A percentile compares a stretch with the other conserved stretches of the same genome.
Conservation (phyloP, 2,113 vertebrate species). For the Phaethon lepturus region DNA sequence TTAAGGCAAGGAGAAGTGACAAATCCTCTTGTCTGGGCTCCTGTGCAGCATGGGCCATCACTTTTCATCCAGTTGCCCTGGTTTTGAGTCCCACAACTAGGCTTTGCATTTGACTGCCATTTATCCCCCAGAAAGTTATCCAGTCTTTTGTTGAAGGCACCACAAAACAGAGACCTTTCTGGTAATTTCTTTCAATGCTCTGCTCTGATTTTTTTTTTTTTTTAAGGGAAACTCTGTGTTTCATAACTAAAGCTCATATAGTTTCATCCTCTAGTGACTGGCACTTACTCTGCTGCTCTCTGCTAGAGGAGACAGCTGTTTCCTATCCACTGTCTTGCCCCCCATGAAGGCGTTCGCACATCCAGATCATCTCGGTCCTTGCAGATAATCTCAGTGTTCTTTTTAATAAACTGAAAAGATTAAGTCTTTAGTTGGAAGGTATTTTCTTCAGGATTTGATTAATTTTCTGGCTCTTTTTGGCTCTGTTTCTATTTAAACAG, state of each 20-base stretch:
- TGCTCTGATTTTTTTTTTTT: background rate
- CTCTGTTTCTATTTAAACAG: background rate
- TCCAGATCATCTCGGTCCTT: background rate
- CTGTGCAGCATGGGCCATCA: background rate
- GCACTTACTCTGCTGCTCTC: background rate
- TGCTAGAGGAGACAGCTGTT: background rate
- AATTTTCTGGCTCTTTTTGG: background rate
- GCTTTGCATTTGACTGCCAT: background rate
- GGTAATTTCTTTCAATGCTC: background rate
- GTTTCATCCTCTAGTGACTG: background rate
- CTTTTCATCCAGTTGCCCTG: background rate
- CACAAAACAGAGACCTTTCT: background rate
- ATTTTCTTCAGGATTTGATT: background rate
- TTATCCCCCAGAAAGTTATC: background rate
- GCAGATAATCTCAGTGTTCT: background rate
- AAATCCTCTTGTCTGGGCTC: background rate
- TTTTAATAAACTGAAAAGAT: background rate
- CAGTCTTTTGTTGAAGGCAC: background rate
- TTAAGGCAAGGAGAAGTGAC: background rate
- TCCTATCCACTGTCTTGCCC: background rate
- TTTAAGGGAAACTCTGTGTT: background rate
- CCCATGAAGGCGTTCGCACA: fast-evolving
- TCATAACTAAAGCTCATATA: background rate
- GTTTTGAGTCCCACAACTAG: background rate
- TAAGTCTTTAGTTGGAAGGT: background rate